Conservation (phyloP, 2,113 vertebrate genomes). For the Coreoperca whiteheadi region DNA sequence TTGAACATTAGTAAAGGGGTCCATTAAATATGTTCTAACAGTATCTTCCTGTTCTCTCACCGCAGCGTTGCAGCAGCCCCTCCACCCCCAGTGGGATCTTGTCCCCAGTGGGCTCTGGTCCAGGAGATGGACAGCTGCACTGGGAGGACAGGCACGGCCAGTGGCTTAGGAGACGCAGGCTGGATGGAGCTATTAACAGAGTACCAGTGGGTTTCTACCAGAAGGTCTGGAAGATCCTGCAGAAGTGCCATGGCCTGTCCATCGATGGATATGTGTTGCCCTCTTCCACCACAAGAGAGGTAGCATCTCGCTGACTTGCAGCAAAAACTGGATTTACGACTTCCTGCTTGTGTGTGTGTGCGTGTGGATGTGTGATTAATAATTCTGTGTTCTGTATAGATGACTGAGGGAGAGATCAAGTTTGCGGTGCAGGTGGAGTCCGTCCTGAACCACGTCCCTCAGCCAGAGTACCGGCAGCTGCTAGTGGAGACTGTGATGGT, state of each 20-base stretch:
- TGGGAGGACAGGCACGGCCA: constrained; percentile 96
- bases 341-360: too few relatives aligned
- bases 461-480: constrained; percentile 97
- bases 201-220: constrained; percentile 98
- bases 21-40: not conserved
- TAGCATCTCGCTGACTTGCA: constrained; percentile 43
- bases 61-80: constrained; percentile 92
- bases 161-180: constrained; percentile 94
- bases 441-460: constrained; percentile 95
- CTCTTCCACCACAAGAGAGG: constrained; percentile 96
- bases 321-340: not conserved
- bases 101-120: constrained; percentile 84
- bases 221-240: constrained; percentile 97
- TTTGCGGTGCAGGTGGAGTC: constrained; percentile 98
- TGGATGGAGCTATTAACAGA: constrained; percentile 97
- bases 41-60: constrained; percentile 1
- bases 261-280: constrained; percentile 97
- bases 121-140: constrained; percentile 79
- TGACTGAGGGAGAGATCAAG: constrained; percentile 97
- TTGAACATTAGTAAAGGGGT: constrained; percentile 3
- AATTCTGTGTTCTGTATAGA: constrained; percentile 80
- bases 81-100: constrained; percentile 92
- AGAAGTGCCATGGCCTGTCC: constrained; percentile 98
- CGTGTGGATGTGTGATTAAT: constrained; percentile 8
- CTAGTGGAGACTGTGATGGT: constrained; percentile 96